These are phyloP conservation scores for Momotus momota DNA, from an alignment of 2,797 vertebrate genomes.

Conservation along the genomic window DNA sequence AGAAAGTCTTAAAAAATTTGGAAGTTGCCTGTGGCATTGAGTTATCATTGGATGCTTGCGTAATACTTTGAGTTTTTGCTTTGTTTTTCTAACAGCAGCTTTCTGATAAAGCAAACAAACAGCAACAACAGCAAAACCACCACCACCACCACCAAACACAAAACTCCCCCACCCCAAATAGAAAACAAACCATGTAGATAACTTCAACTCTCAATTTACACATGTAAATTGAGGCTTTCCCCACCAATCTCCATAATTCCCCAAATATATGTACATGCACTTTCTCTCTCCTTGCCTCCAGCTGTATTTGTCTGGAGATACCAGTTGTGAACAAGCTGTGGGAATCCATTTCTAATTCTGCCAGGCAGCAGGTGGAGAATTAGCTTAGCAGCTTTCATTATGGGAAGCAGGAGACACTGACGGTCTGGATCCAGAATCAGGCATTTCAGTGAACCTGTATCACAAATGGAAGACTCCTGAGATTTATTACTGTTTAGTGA, in stretches of 20 bases:
- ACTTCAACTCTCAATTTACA: background rate
- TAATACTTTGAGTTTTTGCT: background rate
- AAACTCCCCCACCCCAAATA: too few relatives aligned
- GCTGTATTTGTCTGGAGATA: background rate
- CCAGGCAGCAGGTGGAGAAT: background rate
- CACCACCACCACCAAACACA: too few relatives aligned
- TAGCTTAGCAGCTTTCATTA: background rate
- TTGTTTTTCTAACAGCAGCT: background rate
- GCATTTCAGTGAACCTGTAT: background rate
- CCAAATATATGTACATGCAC: background rate
- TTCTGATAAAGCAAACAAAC: background rate
- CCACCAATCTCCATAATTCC: background rate
- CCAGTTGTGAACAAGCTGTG: background rate
- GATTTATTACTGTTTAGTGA: background rate
- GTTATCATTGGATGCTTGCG: background rate
- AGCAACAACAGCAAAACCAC: background rate
- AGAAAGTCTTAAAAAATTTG: background rate
- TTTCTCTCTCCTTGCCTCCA: background rate
- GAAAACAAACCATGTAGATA: background rate
- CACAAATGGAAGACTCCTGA: background rate
- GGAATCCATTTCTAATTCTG: conserved; percentile 4
- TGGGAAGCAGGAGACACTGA: background rate
- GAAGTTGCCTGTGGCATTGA: background rate
- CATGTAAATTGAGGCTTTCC: background rate
- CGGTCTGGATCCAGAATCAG: background rate